phyloP scores from a whole-genome alignment of 2,888 invertebrate species.

The Barypeithes pellucidus region DNA sequence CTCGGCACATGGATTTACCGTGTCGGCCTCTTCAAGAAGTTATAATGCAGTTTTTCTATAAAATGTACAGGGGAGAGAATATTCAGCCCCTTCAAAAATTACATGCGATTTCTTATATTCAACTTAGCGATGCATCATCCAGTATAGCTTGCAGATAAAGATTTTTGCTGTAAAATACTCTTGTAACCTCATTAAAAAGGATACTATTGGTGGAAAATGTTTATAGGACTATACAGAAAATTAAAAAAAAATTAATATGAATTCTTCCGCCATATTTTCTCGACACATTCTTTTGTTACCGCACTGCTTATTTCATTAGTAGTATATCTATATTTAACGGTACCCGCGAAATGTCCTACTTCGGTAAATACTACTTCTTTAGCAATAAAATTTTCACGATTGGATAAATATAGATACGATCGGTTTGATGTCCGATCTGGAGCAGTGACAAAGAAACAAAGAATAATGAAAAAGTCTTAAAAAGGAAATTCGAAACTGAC shows the following conservation, averaged over 20 bases:
- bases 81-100: too few species aligned
- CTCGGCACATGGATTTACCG: too few species aligned
- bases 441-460: constrained; percentile 22
- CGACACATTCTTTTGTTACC: neutral
- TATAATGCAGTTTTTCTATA: too few species aligned
- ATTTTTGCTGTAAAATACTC: too few species aligned
- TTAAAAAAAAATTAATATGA: neutral
- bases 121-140: too few species aligned
- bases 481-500: constrained; percentile 25
- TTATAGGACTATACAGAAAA: too few species aligned
- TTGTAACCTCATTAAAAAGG: too few species aligned
- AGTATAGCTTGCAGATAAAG: too few species aligned
- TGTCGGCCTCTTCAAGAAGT: too few species aligned
- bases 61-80: too few species aligned
- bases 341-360: constrained; percentile 34
- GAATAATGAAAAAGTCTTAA: constrained; percentile 22
- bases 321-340: constrained; percentile 35
- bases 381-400: constrained; percentile 45
- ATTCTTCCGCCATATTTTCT: neutral
- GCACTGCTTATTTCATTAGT: constrained; percentile 3
- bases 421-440: constrained; percentile 13
- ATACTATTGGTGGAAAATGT: too few species aligned
- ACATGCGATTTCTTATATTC: too few species aligned
- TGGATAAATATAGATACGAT: constrained; percentile 34
- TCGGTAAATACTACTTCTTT: constrained; percentile 31